Evolutionary conservation across 1,140 invertebrate species (phyloP).

Genomic region (Drosophila murphyi): DNA sequence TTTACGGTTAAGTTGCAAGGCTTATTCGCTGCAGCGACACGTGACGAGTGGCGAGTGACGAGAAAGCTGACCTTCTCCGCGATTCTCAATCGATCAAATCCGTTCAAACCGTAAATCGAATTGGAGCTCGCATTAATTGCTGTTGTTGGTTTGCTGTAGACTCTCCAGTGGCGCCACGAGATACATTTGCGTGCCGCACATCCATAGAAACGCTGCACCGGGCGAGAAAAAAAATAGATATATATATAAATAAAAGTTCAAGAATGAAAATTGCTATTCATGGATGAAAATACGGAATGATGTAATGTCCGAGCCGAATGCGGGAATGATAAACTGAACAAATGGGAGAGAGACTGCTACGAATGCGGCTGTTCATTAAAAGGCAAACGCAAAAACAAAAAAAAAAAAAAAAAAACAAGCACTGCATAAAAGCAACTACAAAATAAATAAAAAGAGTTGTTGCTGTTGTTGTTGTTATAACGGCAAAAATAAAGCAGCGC

Average conservation of each 20-base stretch:
- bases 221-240: background rate
- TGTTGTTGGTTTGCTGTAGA: slow-evolving; percentile 46
- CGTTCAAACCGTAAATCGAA: background rate
- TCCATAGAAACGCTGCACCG: slow-evolving; percentile 71
- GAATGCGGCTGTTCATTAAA: slow-evolving; percentile 33
- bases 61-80: background rate
- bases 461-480: slow-evolving; percentile 46
- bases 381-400: slow-evolving; percentile 26
- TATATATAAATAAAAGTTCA: background rate
- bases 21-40: slow-evolving; percentile 38
- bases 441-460: slow-evolving; percentile 35
- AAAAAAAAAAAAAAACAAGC: slow-evolving; percentile 18
- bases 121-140: slow-evolving; percentile 18
- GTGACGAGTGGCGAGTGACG: background rate
- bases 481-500: slow-evolving; percentile 64
- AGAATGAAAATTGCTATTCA: slow-evolving; percentile 70
- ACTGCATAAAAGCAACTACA: slow-evolving; percentile 25
- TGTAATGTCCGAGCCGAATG: slow-evolving; percentile 56
- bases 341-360: background rate
- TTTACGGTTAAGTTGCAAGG: slow-evolving; percentile 56
- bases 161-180: slow-evolving; percentile 77
- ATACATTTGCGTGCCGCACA: slow-evolving; percentile 79
- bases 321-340: slow-evolving; percentile 12
- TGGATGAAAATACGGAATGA: slow-evolving; percentile 77
- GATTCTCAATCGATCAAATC: slow-evolving; percentile 3